Base-by-base conservation (phyloP, 1,140 invertebrate species). In the Druon quercuslanigerum region DNA sequence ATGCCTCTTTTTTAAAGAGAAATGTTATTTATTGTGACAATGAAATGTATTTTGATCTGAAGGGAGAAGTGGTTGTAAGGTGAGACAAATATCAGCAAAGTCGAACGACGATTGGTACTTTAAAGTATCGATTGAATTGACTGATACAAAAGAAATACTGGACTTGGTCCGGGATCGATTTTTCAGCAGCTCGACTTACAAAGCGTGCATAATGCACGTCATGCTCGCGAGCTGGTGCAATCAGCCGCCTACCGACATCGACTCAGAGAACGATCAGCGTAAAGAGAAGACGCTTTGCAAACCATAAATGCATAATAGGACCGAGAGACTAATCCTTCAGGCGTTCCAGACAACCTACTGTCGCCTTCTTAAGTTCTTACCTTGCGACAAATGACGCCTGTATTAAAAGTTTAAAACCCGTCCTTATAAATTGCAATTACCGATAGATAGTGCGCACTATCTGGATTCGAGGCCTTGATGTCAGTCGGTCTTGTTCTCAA, bases 121-220 rank as follows among this genome's bases (percentile, higher is more conserved):
- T 0, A 46, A 46, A 46, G 40, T 46, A 46, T 46, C 40, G 40
- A 46, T 46, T 46, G 40, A 46, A 46, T 46, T 60, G 20, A 60
- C 57, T 25, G 20, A 16, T 60, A 60, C 57, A 60, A 60, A 60
- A 54, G 57, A 60, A 20, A 60, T 25, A 57, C 19, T 33, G 72
- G 50, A 73, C 71, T 75, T 51, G 73, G 40, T n/a, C 25, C 57
- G 72, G 72, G 70, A 80, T 74, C 80, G 84, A 84, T 84, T 84
- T 84, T 84, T 84, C 83, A 84, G 80, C 83, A 81, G 80, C 83
- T 84, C 77, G 76, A 80, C 75, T 84, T 84, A 84, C 82, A 84
- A 84, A 84, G 80, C 83, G 83, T 82, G 83, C 83, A 84, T 84
- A 84, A 84, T 84, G 80, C 83, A 51, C 78, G 80, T 71, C 79